A percentile compares a stretch with the other conserved stretches of the same genome.
These are phyloP conservation scores for Cryptocephalus moraei DNA, from an alignment of 2,888 invertebrate species.

Conservation along the genomic window DNA sequence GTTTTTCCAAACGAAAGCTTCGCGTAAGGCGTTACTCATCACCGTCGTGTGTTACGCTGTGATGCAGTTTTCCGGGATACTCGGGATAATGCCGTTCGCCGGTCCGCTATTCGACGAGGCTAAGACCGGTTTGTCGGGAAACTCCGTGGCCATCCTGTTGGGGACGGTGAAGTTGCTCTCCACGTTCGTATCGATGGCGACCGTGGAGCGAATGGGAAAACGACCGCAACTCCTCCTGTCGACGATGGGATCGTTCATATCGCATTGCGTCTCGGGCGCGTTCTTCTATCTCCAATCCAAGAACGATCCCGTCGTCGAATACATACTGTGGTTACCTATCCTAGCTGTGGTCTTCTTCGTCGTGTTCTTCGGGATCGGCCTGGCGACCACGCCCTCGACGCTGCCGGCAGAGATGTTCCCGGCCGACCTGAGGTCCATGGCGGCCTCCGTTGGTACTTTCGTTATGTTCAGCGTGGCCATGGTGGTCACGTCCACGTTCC, in stretches of 20 bases:
- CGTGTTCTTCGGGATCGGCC: background rate
- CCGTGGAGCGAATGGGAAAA: background rate
- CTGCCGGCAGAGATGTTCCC: background rate
- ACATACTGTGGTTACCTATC: conserved; percentile 59
- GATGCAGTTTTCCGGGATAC: conserved; percentile 49
- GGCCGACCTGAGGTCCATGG: background rate
- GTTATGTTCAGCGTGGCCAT: background rate
- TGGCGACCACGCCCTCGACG: background rate
- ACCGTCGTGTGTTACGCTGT: conserved; percentile 28
- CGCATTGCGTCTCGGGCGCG: background rate
- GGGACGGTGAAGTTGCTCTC: background rate
- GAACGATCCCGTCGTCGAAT: background rate
- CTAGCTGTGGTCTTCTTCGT: background rate
- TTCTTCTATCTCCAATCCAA: background rate
- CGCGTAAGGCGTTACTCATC: conserved; percentile 31
- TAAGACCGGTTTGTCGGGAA: background rate
- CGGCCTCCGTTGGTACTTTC: background rate
- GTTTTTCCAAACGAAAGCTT: background rate
- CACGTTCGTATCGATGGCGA: background rate
- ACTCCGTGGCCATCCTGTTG: background rate
- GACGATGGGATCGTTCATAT: background rate
- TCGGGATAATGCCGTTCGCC: conserved; percentile 67
- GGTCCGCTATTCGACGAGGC: conserved; percentile 53
- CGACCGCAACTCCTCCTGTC: background rate
- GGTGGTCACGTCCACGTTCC: background rate